Conservation (phyloP, 2,797 vertebrate species). For the Rallus crepitans region DNA sequence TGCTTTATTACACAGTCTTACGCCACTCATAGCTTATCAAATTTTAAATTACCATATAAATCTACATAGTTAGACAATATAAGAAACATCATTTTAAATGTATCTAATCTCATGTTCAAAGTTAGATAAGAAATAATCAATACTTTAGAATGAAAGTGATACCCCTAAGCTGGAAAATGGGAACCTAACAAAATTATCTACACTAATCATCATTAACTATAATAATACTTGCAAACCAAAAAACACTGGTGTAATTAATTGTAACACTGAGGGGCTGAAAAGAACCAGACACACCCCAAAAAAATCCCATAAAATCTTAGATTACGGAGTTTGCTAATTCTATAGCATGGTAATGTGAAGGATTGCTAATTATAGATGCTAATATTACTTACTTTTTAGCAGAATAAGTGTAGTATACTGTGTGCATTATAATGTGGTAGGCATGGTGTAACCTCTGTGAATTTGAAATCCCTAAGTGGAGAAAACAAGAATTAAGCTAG, state of each 20-base stretch:
- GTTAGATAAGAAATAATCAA: conserved; percentile 79
- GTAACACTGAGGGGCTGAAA: conserved; percentile 64
- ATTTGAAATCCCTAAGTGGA: not conserved
- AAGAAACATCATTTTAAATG: conserved; percentile 68
- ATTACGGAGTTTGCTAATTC: conserved; percentile 52
- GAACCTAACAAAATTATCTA: conserved; percentile 75
- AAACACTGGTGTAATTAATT: conserved; percentile 75
- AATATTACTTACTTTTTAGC: not conserved
- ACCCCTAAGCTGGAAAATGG: conserved; percentile 65
- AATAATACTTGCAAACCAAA: conserved; percentile 72
- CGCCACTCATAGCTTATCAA: conserved; percentile 73
- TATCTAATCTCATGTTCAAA: conserved; percentile 79
- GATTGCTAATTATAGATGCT: not conserved
- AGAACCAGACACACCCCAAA: not conserved
- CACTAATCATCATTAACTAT: conserved; percentile 72
- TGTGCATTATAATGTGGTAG: not conserved
- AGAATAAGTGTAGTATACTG: not conserved
- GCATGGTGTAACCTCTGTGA: not conserved
- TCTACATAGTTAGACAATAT: conserved; percentile 68
- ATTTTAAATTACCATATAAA: conserved; percentile 80
- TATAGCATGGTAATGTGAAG: not conserved
- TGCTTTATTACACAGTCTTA: conserved; percentile 68
- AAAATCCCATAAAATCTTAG: not conserved
- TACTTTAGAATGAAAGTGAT: conserved; percentile 72
- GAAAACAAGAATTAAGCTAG: not conserved